Conservation (phyloP, 1,140 invertebrate genomes). For the Bombus fervidus region DNA sequence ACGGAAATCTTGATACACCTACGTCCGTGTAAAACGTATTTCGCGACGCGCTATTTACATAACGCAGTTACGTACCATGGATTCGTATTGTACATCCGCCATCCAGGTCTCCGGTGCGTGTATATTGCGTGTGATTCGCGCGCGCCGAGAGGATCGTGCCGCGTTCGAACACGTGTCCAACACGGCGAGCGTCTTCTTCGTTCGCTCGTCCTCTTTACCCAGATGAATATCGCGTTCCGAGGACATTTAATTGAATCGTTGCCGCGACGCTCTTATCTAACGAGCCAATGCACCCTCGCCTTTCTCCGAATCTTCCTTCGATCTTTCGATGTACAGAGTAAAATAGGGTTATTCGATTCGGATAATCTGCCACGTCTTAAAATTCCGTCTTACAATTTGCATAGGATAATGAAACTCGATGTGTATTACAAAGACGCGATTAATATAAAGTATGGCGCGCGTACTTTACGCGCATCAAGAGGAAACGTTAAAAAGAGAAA, state of each 20-base stretch:
- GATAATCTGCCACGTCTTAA: too few species aligned
- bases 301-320: background rate
- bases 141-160: background rate
- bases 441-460: too few species aligned
- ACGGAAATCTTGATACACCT: slow-evolving; percentile 73
- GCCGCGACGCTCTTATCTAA: background rate
- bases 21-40: slow-evolving; percentile 65
- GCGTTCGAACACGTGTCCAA: slow-evolving; percentile 44
- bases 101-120: background rate
- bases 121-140: slow-evolving; percentile 54
- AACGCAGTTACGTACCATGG: slow-evolving; percentile 55
- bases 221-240: slow-evolving; percentile 30
- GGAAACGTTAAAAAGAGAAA: too few species aligned
- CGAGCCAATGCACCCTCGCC: too few species aligned
- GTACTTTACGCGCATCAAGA: background rate
- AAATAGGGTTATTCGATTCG: too few species aligned
- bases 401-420: too few species aligned
- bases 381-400: too few species aligned
- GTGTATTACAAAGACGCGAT: too few species aligned
- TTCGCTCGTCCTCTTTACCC: slow-evolving; percentile 11
- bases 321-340: too few species aligned
- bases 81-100: slow-evolving; percentile 39
- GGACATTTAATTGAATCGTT: slow-evolving; percentile 47
- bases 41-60: slow-evolving; percentile 61
- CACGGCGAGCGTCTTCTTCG: slow-evolving; percentile 27